Evolutionary conservation across 2,797 vertebrate genomes (phyloP), one percentile per base, ranked within the genome.

Genomic region (Adrianichthys oophorus): DNA sequence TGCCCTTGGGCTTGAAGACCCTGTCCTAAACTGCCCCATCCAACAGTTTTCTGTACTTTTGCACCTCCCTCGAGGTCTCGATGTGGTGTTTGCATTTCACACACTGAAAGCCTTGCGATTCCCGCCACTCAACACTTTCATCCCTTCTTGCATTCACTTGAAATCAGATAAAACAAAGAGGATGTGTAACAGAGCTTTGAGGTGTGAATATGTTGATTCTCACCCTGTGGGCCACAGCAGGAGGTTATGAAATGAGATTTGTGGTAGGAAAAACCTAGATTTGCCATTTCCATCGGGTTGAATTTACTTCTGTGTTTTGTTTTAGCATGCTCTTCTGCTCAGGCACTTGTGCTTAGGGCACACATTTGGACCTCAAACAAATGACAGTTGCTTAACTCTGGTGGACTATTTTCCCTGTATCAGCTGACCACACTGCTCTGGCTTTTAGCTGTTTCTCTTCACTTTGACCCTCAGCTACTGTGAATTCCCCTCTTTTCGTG

Each of bases 151-250:
- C 62, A 42, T 56, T 29, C 1, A 16, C 48, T 69, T 41, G 41
- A 76, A 75, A 84, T 74, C 62, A 29, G 71, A 83, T 69, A 76
- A 79, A 77, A 70, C 59, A 69, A 63, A 75, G 58, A 63, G 41
- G 59, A 67, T 62, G 43, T 69, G 65, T 62, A 67, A 75, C 64
- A 72, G 62, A 59, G 59, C 62, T 67, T 16, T 1, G 18, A 86
- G 74, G 74, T 86, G 87, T 63, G 77, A 85, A 86, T 78, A 62
- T 79, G 79, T 75, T 82, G 62, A 80, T 90, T 87, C 72, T 82
- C 72, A 56, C 65, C 62, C 75, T 73, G 59, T 23, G 59, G 80
- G 69, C 68, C 74, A 53, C 58, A 84, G 68, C 82, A 79, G 79
- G 78, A 80, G 85, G 74, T 51, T 51, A 32, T 49, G 54, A 62